Percentiles rank a stretch among this genome's conserved stretches.
phyloP scores from a whole-genome alignment of 1,140 invertebrate genomes.

The Drusus annulatus region DNA sequence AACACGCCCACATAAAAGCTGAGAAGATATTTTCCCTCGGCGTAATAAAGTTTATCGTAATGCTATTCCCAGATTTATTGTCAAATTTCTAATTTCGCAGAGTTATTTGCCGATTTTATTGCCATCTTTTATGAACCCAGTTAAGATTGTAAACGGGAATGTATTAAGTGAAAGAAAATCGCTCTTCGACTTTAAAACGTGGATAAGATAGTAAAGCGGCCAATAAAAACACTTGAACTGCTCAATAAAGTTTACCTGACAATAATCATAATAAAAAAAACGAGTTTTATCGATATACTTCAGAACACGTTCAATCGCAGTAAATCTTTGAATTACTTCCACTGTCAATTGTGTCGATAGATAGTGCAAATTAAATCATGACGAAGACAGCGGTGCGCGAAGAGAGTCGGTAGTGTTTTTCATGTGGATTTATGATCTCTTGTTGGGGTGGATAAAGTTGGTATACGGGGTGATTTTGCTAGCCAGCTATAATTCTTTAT shows the following conservation, averaged over 20 bases:
- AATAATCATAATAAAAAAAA: no score
- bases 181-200: no score
- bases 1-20: background rate
- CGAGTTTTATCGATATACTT: no score
- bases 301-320: no score
- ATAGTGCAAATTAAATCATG: background rate
- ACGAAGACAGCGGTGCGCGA: background rate
- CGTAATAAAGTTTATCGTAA: slow-evolving; percentile 20
- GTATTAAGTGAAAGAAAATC: no score
- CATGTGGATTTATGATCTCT: slow-evolving; percentile 3
- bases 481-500: slow-evolving; percentile 36
- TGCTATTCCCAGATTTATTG: slow-evolving; percentile 28
- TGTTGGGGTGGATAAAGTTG: background rate
- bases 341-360: background rate
- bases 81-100: slow-evolving; percentile 32
- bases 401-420: background rate
- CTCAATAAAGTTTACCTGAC: no score
- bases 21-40: slow-evolving; percentile 16
- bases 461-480: background rate
- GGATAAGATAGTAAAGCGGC: no score
- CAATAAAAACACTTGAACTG: no score
- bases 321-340: no score
- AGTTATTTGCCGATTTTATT: slow-evolving; percentile 32
- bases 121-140: slow-evolving; percentile 29
- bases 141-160: slow-evolving; percentile 26